Evolutionary conservation across 2,888 invertebrate species (phyloP), one percentile per base, ranked within the genome.

Genomic region (Idaea biselata): DNA sequence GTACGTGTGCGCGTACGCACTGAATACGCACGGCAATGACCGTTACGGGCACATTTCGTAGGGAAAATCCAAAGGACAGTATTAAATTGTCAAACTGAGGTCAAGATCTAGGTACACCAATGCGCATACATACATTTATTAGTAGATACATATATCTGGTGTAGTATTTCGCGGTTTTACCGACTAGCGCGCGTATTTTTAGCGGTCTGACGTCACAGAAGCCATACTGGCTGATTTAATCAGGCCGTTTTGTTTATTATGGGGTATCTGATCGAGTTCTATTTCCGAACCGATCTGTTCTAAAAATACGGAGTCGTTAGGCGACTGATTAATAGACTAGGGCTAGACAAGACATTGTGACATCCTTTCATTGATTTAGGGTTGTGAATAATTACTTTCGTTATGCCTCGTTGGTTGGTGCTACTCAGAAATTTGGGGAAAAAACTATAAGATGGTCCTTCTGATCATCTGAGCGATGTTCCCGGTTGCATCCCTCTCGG

Each of bases 211-310:
- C 91, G 91, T 89, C 86, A 86, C 77, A 16, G 84, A 78, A 78
- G 86, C 82, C 86, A 81, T 80, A 80, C 80, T 80, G 85, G 84
- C 86, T 84, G 79, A 74, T 77, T 80, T 80, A 79, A 84, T 83
- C 87, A 79, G 78, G 70, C 72, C 75, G 83, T 72, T 80, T 84
- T 87, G 88, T 87, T 89, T 88, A 87, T 88, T 25, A 44, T 8
- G 81, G 82, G 77, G 81, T 83, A 86, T 80, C 79, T 73, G 80
- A 83, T 82, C 77, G 72, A 69, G 72, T 66, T 72, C 80, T 87
- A 86, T 83, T 82, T 79, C 76, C 72, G 71, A 68, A 66, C 58
- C 62, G 56, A 56, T 16, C 59, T 54, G 68, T 60, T 64, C 78
- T 82, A 82, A 78, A 76, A 73, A 74, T 80, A 74, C 59, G 61